Evolutionary conservation across 2,797 vertebrate species (phyloP).

Genomic region (Otolemur crassicaudatus): DNA sequence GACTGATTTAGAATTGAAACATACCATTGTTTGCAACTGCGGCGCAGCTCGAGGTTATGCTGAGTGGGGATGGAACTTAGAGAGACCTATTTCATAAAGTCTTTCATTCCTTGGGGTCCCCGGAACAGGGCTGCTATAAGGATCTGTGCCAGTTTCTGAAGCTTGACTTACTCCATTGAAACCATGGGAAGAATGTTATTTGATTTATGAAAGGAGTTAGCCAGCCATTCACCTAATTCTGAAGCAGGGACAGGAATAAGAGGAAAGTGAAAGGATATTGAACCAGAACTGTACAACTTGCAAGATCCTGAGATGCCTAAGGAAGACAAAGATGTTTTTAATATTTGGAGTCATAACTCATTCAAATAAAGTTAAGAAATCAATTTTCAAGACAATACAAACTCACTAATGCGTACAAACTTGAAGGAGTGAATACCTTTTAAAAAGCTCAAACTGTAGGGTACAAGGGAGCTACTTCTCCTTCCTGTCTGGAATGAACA

Average conservation of each 20-base stretch:
- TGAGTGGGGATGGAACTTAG: conserved; percentile 68
- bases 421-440: conserved; percentile 25
- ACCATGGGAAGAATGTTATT: conserved; percentile 73
- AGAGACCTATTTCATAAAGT: conserved; percentile 72
- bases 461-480: background rate
- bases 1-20: conserved; percentile 73
- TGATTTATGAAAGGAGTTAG: conserved; percentile 82
- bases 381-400: conserved; percentile 70
- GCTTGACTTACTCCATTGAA: conserved; percentile 80
- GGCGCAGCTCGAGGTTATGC: conserved; percentile 60
- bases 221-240: conserved; percentile 81
- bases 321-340: conserved; percentile 75
- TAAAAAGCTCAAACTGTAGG: conserved; percentile 28
- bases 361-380: conserved; percentile 71
- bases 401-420: conserved; percentile 43
- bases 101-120: conserved; percentile 68
- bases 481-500: conserved; percentile 10
- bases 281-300: conserved; percentile 74
- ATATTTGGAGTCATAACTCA: conserved; percentile 73
- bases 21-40: conserved; percentile 70
- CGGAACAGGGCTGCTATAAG: conserved; percentile 47
- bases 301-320: conserved; percentile 68
- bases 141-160: conserved; percentile 70
- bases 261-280: conserved; percentile 76
- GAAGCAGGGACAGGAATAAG: conserved; percentile 74